Evolutionary conservation across 2,888 invertebrate genomes (phyloP).

Genomic region (Lasioglossum calceatum): DNA sequence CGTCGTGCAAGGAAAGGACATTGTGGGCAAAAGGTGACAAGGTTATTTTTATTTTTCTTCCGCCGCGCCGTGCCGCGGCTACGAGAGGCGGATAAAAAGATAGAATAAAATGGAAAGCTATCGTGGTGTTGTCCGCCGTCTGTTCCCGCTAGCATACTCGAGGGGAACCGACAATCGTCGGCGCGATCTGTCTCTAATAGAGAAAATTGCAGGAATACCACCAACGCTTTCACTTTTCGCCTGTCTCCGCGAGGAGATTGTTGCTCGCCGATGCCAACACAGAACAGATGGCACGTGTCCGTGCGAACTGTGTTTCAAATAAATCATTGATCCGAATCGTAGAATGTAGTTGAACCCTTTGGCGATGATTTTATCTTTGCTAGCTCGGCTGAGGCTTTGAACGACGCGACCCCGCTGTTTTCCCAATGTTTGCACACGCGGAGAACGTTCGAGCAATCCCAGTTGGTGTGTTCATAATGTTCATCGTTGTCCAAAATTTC

Average conservation of each 20-base stretch:
- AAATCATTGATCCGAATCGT: neutral
- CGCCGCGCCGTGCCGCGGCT: neutral
- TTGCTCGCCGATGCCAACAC: neutral
- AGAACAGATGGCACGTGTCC: slow-evolving; percentile 19
- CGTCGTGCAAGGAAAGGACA: slow-evolving; percentile 58
- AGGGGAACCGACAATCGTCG: slow-evolving; percentile 4
- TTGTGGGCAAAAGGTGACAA: slow-evolving; percentile 54
- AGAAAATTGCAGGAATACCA: slow-evolving; percentile 22
- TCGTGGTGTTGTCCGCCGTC: neutral
- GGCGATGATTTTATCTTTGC: slow-evolving; percentile 5
- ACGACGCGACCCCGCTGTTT: neutral
- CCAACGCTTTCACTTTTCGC: neutral
- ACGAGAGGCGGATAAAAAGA: slow-evolving; percentile 12
- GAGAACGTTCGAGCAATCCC: neutral
- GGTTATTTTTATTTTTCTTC: slow-evolving; percentile 41
- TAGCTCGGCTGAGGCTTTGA: neutral
- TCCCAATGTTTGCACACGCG: neutral
- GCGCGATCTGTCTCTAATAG: neutral
- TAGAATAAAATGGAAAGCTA: neutral
- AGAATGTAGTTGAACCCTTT: slow-evolving; percentile 11
- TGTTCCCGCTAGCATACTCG: neutral
- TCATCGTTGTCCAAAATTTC: too few relatives aligned
- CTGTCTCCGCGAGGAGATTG: neutral
- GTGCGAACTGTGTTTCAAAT: neutral
- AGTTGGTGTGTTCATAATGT: too few relatives aligned